Conservation (phyloP, 2,113 vertebrate genomes). For the Charina bottae region DNA sequence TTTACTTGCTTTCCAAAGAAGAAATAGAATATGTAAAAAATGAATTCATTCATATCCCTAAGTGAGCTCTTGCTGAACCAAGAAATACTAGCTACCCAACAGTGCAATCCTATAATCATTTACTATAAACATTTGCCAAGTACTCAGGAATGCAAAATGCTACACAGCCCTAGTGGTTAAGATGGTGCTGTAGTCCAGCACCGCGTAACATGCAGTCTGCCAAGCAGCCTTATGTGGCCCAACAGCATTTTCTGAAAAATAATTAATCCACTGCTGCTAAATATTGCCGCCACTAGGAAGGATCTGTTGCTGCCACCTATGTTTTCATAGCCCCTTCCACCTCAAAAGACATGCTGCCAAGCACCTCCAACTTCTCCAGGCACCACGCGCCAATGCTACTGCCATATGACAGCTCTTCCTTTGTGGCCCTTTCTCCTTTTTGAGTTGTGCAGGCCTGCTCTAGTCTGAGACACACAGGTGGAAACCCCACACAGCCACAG, state of each 20-base stretch:
- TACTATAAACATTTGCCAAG: not conserved
- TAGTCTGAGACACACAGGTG: not conserved
- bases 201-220: not conserved
- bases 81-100: conserved; percentile 35
- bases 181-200: not conserved
- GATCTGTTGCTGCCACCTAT: no score
- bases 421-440: not conserved
- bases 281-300: no score
- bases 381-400: not conserved
- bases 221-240: not conserved
- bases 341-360: not conserved
- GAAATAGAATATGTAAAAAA: not conserved
- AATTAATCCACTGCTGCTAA: no score
- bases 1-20: conserved; percentile 10
- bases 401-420: not conserved
- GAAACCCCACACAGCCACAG: not conserved
- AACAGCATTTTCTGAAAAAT: no score
- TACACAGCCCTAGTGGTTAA: not conserved
- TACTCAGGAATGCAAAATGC: not conserved
- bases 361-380: not conserved
- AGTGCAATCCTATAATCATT: not conserved
- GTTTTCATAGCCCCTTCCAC: not conserved
- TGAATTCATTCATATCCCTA: conserved; percentile 10
- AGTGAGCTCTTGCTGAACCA: conserved; percentile 11
- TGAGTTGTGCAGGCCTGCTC: not conserved